Conservation (phyloP, 2,888 invertebrate genomes). For the Pyrrhosoma nymphula region DNA sequence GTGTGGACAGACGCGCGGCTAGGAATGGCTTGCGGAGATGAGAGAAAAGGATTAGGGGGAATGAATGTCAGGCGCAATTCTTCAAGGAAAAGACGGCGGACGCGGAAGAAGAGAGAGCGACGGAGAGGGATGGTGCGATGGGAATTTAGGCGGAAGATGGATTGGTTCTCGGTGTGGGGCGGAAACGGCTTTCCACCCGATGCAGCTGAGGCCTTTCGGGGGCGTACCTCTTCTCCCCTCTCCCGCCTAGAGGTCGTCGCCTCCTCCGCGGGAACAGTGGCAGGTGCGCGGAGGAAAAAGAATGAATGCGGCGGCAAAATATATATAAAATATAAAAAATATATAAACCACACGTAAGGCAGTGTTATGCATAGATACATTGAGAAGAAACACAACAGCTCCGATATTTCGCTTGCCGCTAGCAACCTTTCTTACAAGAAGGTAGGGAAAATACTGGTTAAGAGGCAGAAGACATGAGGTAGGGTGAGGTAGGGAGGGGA, state of each 20-base stretch:
- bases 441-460: too few species aligned
- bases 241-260: not conserved
- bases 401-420: too few species aligned
- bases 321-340: too few species aligned
- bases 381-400: too few species aligned
- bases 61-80: constrained; percentile 6
- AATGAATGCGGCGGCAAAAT: not conserved
- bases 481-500: too few species aligned
- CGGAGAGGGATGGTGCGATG: not conserved
- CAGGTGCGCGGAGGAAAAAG: not conserved
- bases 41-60: not conserved
- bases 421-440: too few species aligned
- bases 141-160: not conserved
- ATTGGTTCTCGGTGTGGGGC: not conserved
- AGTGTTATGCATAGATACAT: too few species aligned
- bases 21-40: not conserved
- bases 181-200: not conserved
- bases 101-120: not conserved
- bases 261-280: not conserved
- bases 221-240: not conserved
- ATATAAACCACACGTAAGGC: too few species aligned
- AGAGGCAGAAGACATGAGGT: too few species aligned
- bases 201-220: constrained; percentile 3
- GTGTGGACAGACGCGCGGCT: not conserved
- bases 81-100: not conserved